phyloP scores from a whole-genome alignment of 2,888 invertebrate genomes.

The Xestoiulus laeticollis region DNA sequence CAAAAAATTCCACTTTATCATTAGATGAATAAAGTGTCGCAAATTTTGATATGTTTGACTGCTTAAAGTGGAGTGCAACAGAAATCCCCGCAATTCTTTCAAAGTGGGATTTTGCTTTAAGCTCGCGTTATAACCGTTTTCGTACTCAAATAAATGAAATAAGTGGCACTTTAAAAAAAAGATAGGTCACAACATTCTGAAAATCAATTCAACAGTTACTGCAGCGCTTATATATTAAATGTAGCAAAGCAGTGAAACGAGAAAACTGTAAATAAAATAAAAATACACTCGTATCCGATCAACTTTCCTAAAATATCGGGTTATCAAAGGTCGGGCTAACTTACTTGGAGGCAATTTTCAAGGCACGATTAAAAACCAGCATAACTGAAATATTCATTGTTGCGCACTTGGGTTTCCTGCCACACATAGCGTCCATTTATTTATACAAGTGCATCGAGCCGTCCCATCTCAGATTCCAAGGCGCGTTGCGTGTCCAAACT shows the following conservation, averaged over 20 bases:
- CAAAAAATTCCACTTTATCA: not conserved
- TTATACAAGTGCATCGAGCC: not conserved
- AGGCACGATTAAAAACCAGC: slow-evolving; percentile 3
- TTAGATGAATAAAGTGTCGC: not conserved
- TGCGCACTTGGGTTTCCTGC: not conserved
- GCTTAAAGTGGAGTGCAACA: too few species aligned
- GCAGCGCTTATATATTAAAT: not conserved
- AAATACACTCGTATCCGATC: not conserved
- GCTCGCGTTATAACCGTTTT: not conserved
- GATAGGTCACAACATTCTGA: not conserved
- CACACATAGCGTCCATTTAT: not conserved
- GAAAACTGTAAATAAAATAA: not conserved
- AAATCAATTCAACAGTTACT: not conserved
- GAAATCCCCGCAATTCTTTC: not conserved
- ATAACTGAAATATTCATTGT: not conserved
- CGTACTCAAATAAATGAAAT: not conserved
- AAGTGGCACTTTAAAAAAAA: not conserved
- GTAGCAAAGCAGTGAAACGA: not conserved
- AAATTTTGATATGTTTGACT: not conserved
- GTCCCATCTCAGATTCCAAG: not conserved
- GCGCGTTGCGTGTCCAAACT: not conserved
- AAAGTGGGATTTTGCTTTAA: not conserved
- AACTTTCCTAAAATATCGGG: not conserved
- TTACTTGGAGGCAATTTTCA: slow-evolving; percentile 11
- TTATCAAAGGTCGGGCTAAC: not conserved